Conservation (phyloP, 35 echinoderm and acorn worm species). For the Patiria miniata region DNA sequence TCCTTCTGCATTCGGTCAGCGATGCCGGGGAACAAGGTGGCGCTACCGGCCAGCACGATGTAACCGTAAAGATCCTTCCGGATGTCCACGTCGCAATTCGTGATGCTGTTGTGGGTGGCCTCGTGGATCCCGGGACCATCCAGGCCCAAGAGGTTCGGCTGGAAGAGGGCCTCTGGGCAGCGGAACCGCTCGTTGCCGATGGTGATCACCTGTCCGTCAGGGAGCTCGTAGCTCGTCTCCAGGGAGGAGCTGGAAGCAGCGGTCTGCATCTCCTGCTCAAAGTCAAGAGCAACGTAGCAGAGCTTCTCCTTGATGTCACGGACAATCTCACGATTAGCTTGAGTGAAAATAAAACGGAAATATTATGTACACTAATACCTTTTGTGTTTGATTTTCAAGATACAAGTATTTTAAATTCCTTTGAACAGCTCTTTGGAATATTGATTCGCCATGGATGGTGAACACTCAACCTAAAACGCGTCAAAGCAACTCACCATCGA, state of each 20-base stretch:
- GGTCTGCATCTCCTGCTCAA: conserved; percentile 88
- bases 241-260: conserved; percentile 83
- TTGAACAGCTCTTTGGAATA: too few species aligned
- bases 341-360: conserved; percentile 52
- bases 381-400: too few species aligned
- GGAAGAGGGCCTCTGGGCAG: conserved; percentile 74
- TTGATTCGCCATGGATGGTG: too few species aligned
- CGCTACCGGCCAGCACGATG: conserved; percentile 78
- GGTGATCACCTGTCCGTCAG: conserved; percentile 87
- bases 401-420: too few species aligned
- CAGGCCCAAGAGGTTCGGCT: conserved; percentile 68
- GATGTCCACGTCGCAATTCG: conserved; percentile 87
- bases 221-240: conserved; percentile 94
- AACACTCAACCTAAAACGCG: too few species aligned
- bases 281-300: conserved; percentile 90
- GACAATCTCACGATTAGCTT: conserved; percentile 52
- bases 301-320: conserved; percentile 95
- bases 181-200: conserved; percentile 93
- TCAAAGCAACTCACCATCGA: too few species aligned
- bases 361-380: too few species aligned
- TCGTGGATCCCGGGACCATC: conserved; percentile 74
- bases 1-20: conserved; percentile 92
- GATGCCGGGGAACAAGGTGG: conserved; percentile 93
- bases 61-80: conserved; percentile 82
- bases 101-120: conserved; percentile 79